phyloP scores from a whole-genome alignment of 2,888 invertebrate species.

The Desoria tigrina region DNA sequence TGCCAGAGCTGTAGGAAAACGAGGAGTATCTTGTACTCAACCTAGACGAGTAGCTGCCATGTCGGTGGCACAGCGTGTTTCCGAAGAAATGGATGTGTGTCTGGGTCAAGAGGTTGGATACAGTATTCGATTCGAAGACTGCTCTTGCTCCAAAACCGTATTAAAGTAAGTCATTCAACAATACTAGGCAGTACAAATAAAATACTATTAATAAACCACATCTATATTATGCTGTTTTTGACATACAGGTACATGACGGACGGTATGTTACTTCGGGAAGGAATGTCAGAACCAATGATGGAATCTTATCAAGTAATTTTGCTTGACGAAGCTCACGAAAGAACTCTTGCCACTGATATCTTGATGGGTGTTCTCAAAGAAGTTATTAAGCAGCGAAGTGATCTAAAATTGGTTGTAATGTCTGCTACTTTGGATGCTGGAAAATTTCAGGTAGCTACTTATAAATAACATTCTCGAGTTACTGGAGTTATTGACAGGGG shows the following conservation, averaged over 20 bases:
- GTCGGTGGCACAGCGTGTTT: slow-evolving; percentile 98
- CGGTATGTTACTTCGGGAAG: slow-evolving; percentile 98
- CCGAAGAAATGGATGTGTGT: slow-evolving; percentile 98
- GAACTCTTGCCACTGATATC: slow-evolving; percentile 96
- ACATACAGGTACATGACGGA: slow-evolving; percentile 88
- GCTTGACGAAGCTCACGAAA: slow-evolving; percentile 98
- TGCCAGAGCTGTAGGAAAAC: slow-evolving; percentile 66
- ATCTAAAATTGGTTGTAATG: slow-evolving; percentile 97
- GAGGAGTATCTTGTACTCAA: slow-evolving; percentile 93
- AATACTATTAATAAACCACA: too few relatives aligned
- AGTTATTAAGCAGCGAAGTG: slow-evolving; percentile 86
- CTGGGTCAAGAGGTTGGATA: slow-evolving; percentile 90
- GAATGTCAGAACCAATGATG: slow-evolving; percentile 98
- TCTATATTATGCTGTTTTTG: too few relatives aligned
- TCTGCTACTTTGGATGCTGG: slow-evolving; percentile 98
- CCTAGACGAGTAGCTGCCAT: slow-evolving; percentile 97
- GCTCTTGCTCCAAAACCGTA: slow-evolving; percentile 88
- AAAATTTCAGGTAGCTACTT: slow-evolving; percentile 75
- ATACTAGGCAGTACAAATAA: too few relatives aligned
- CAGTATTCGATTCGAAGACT: slow-evolving; percentile 98
- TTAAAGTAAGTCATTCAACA: slow-evolving; percentile 74
- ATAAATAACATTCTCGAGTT: too few relatives aligned
- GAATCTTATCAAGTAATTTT: slow-evolving; percentile 94
- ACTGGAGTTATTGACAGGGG: neutral
- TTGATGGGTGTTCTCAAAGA: slow-evolving; percentile 98